Percentiles rank a stretch among this genome's conserved stretches.
These are phyloP conservation scores for Phylloscopus collybita DNA, from an alignment of 2,797 vertebrate species.

Conservation along the genomic window DNA sequence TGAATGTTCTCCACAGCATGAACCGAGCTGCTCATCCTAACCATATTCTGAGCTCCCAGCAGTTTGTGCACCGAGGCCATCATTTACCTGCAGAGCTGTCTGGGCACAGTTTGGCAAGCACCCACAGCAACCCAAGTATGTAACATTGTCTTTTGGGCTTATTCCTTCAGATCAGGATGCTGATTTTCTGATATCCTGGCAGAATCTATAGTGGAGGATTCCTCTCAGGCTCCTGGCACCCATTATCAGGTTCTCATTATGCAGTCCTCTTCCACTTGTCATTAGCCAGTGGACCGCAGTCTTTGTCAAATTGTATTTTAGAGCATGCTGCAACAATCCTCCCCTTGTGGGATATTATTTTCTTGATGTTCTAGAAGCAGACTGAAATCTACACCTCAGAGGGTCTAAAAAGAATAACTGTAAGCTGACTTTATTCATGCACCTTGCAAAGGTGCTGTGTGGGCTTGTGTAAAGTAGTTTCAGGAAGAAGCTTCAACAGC, in stretches of 20 bases:
- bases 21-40: constrained; percentile 89
- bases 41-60: constrained; percentile 92
- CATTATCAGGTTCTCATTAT: neutral
- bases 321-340: neutral
- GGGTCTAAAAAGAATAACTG: neutral
- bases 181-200: neutral
- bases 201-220: neutral
- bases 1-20: constrained; percentile 79
- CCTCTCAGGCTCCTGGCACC: neutral
- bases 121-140: constrained; percentile 91
- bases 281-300: neutral
- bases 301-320: neutral
- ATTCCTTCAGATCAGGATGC: neutral
- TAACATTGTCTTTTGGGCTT: neutral
- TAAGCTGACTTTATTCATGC: neutral
- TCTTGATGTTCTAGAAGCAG: neutral
- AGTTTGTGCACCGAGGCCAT: constrained; percentile 92
- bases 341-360: neutral
- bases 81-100: constrained; percentile 89
- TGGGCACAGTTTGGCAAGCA: constrained; percentile 91
- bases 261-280: rapidly evolving
- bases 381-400: neutral
- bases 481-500: neutral
- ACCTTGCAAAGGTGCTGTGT: neutral
- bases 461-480: neutral